Percentiles rank a stretch among this genome's conserved stretches.
Conservation (phyloP, 2,888 invertebrate genomes). For the Pyrgus malvae region DNA sequence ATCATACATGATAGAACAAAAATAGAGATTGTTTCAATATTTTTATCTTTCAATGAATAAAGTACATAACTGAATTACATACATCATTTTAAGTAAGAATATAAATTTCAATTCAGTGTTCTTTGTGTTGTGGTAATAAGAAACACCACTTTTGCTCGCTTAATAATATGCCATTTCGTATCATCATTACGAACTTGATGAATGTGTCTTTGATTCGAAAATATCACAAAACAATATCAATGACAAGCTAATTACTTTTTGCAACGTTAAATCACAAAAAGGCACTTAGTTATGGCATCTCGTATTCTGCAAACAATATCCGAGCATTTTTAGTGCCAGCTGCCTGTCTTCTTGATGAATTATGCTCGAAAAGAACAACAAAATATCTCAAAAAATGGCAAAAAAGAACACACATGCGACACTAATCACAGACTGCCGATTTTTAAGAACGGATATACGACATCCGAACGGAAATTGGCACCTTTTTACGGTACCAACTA, state of each 20-base stretch:
- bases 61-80: no score
- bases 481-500: constrained; percentile 54
- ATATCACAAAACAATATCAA: constrained; percentile 7
- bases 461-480: constrained; percentile 77
- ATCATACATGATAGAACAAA: no score
- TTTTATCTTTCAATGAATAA: no score
- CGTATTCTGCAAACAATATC: constrained; percentile 48
- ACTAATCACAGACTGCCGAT: constrained; percentile 73
- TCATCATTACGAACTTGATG: background rate
- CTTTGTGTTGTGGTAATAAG: no score
- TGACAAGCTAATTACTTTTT: constrained; percentile 13
- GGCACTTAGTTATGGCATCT: constrained; percentile 28
- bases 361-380: constrained; percentile 45
- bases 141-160: background rate
- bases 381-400: constrained; percentile 17
- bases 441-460: constrained; percentile 74
- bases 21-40: no score
- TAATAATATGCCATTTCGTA: background rate
- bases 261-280: constrained; percentile 1
- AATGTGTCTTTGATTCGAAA: background rate
- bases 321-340: constrained; percentile 51
- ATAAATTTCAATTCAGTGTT: no score
- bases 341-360: constrained; percentile 69
- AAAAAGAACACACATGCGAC: constrained; percentile 51
- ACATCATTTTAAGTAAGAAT: no score